Percentiles rank a stretch among this genome's conserved stretches.
Conservation (phyloP, 1,140 invertebrate genomes). For the Elymnias hypermnestra region DNA sequence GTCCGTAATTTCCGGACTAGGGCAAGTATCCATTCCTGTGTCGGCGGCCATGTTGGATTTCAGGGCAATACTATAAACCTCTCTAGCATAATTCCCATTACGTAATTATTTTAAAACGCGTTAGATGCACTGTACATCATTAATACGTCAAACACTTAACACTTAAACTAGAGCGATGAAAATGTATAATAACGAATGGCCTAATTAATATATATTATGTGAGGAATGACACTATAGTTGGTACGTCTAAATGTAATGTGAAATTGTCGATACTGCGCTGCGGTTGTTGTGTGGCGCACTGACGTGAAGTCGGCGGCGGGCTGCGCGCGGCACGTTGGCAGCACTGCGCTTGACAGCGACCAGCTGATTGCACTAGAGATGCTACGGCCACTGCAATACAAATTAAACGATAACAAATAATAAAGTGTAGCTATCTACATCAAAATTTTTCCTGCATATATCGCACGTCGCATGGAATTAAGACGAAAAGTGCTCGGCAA, state of each 20-base stretch:
- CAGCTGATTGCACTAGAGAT: constrained; percentile 65
- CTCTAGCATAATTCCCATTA: constrained; percentile 72
- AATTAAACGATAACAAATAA: too few species aligned
- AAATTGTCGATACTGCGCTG: constrained; percentile 71
- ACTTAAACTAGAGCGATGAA: constrained; percentile 63
- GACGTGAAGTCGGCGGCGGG: constrained; percentile 53
- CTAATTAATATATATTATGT: constrained; percentile 68
- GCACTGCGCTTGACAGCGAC: constrained; percentile 53
- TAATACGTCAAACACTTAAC: constrained; percentile 64
- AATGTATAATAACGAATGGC: constrained; percentile 54
- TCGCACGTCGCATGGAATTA: too few species aligned
- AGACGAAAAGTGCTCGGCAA: too few species aligned
- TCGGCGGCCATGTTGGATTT: constrained; percentile 86
- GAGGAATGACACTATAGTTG: constrained; percentile 66
- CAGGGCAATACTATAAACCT: constrained; percentile 74
- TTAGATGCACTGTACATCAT: constrained; percentile 66
- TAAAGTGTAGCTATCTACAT: too few species aligned
- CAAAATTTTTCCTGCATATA: too few species aligned
- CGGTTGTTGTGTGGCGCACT: constrained; percentile 59
- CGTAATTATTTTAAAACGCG: constrained; percentile 69
- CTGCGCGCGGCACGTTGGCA: constrained; percentile 44
- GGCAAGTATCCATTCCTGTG: constrained; percentile 88
- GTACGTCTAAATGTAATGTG: constrained; percentile 73
- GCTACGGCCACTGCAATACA: too few species aligned
- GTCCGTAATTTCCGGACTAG: constrained; percentile 87